Percentiles rank a stretch among this genome's conserved stretches.
Conservation (phyloP, 92 coral and sea anemone genomes). For the Porites cylindrica region DNA sequence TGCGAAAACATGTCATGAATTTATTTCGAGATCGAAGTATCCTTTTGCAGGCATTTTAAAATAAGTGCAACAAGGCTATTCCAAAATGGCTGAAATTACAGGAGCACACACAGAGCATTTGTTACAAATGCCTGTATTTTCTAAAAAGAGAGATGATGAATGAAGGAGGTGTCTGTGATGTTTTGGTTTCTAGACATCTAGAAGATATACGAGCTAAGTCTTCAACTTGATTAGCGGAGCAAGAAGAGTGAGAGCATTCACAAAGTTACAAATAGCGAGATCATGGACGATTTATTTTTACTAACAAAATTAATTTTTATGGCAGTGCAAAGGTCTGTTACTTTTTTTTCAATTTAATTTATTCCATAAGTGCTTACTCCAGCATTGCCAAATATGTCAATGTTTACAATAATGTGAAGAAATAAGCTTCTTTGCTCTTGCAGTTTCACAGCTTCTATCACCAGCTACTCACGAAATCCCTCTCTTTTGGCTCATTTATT, state of each 20-base stretch:
- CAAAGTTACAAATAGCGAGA: background rate
- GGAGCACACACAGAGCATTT: background rate
- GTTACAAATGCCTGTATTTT: background rate
- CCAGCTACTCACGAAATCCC: background rate
- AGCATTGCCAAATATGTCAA: background rate
- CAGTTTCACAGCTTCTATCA: background rate
- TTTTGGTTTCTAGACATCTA: background rate
- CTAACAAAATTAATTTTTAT: background rate
- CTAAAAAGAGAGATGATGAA: background rate
- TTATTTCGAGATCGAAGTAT: background rate
- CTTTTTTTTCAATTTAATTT: background rate
- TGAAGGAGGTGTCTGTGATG: background rate
- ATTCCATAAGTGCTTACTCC: background rate
- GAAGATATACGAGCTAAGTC: background rate
- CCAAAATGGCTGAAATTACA: background rate
- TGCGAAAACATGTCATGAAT: background rate
- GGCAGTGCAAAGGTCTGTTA: background rate
- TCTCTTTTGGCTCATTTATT: background rate
- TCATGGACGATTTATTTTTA: background rate
- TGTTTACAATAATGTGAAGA: too few species aligned
- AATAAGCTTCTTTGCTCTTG: background rate
- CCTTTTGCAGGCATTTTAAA: background rate
- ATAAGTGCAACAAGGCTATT: background rate
- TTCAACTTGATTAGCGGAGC: background rate
- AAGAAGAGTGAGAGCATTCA: background rate